Evolutionary conservation across 2,888 invertebrate species (phyloP).

Genomic region (Amiota communis): DNA sequence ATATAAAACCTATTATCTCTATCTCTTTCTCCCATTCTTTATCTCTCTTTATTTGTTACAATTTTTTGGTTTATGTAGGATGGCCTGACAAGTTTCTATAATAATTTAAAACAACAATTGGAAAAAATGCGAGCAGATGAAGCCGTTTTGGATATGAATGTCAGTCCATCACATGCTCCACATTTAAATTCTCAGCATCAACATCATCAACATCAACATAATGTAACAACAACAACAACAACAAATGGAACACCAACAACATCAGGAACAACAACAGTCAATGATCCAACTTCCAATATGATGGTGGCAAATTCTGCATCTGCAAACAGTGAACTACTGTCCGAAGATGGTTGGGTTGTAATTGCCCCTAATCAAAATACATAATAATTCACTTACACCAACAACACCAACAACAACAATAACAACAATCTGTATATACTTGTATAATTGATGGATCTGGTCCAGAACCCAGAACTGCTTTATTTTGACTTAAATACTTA

Average conservation of each 20-base stretch:
- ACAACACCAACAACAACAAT: no score
- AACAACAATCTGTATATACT: no score
- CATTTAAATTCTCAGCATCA: constrained; percentile 15
- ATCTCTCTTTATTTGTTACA: no score
- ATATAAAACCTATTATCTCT: no score
- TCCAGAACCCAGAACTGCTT: no score
- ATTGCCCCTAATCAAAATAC: constrained; percentile 66
- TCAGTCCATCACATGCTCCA: background rate
- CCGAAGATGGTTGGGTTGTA: constrained; percentile 71
- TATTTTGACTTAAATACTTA: no score
- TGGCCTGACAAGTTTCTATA: constrained; percentile 67
- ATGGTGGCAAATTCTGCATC: constrained; percentile 18
- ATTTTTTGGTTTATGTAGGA: constrained; percentile 51
- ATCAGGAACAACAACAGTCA: constrained; percentile 31
- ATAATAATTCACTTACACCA: constrained; percentile 48
- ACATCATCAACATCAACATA: constrained; percentile 27
- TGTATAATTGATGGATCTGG: no score
- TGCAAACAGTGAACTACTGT: constrained; percentile 47
- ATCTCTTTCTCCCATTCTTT: no score
- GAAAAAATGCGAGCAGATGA: constrained; percentile 62
- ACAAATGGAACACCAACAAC: constrained; percentile 23
- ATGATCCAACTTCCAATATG: background rate
- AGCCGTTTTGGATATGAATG: constrained; percentile 32
- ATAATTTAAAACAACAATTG: constrained; percentile 68
- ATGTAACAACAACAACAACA: constrained; percentile 34